phyloP scores from a whole-genome alignment of 2,113 vertebrate genomes.

The Indicator indicator region DNA sequence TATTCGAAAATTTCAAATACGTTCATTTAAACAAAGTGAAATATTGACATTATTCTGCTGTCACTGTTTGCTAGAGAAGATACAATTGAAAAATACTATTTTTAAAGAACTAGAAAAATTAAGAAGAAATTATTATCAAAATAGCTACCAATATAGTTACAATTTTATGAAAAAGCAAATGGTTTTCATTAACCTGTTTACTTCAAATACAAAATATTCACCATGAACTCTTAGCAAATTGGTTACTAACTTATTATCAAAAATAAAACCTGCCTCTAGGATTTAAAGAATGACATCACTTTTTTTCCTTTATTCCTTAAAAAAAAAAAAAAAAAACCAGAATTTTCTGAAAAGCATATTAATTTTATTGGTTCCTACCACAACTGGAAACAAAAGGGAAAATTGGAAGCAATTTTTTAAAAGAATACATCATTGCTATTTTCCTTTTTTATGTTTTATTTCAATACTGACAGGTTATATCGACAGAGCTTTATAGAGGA shows the following conservation, averaged over 20 bases:
- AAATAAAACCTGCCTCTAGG: background rate
- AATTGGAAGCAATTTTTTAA: background rate
- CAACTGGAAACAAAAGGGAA: background rate
- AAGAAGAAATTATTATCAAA: background rate
- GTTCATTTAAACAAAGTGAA: background rate
- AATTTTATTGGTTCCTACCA: background rate
- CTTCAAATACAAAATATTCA: background rate
- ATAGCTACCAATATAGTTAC: background rate
- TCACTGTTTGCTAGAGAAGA: background rate
- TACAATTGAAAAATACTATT: background rate
- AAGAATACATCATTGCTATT: background rate
- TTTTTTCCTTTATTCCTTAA: background rate
- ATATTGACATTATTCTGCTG: background rate
- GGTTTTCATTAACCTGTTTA: background rate
- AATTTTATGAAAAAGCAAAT: background rate
- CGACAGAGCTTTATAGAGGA: background rate
- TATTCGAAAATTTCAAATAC: background rate
- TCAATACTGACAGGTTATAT: background rate
- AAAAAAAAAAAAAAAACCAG: fast-evolving
- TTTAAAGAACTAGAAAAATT: background rate
- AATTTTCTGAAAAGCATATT: background rate
- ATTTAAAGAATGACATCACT: background rate
- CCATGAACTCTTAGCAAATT: background rate
- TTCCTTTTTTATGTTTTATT: background rate
- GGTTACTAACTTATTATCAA: background rate